These are phyloP conservation scores for Gymnothorax reevesii DNA, from an alignment of 2,797 vertebrate species.

Conservation along the genomic window DNA sequence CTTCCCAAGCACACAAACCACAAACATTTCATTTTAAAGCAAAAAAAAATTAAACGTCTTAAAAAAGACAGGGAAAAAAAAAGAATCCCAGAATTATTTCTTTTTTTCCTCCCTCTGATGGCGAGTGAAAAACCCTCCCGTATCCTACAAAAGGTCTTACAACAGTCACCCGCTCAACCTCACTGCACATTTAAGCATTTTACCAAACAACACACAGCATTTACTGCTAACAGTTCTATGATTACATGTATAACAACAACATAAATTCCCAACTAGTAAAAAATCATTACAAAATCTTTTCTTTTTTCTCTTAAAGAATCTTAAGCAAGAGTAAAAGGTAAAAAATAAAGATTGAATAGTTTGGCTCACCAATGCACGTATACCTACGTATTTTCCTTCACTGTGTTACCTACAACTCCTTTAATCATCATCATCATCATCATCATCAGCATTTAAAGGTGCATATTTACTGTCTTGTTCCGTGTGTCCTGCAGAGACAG, in stretches of 20 bases:
- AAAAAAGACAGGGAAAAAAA: conserved; percentile 34
- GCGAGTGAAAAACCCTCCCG: conserved; percentile 38
- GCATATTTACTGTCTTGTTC: conserved; percentile 99
- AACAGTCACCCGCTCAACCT: conserved; percentile 48
- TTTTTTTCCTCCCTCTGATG: conserved; percentile 45
- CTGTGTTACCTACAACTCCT: conserved; percentile 95
- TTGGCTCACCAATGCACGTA: conserved; percentile 99
- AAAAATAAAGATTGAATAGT: conserved; percentile 79
- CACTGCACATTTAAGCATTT: conserved; percentile 49
- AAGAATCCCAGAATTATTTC: conserved; percentile 31
- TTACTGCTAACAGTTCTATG: conserved; percentile 58
- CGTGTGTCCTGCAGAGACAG: conserved; percentile 92
- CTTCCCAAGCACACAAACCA: conserved; percentile 37
- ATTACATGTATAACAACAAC: conserved; percentile 20
- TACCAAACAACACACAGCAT: conserved; percentile 31
- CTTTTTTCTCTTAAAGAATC: conserved; percentile 61
- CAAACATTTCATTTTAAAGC: conserved; percentile 27
- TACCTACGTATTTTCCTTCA: conserved; percentile 94
- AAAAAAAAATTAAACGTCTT: neutral
- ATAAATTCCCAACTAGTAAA: neutral
- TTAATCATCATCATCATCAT: conserved; percentile 74
- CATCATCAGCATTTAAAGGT: conserved; percentile 85
- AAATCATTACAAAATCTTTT: conserved; percentile 28
- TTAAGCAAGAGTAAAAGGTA: conserved; percentile 73
- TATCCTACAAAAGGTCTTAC: conserved; percentile 34